phyloP scores from a whole-genome alignment of 1,140 invertebrate genomes.

The Caenorhabditis tropicalis region DNA sequence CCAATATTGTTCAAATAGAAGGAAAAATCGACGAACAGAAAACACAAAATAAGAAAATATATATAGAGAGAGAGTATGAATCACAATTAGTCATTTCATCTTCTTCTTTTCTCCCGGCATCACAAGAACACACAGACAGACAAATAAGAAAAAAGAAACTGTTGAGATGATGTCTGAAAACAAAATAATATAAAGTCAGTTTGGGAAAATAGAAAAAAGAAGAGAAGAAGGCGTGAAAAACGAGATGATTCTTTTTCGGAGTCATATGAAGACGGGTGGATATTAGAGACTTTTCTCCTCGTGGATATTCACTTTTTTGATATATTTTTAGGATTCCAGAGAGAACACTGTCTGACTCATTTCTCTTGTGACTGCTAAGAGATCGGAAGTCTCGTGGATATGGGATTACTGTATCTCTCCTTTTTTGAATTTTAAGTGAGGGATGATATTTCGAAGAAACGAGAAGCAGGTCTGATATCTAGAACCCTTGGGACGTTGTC shows the following conservation, averaged over 20 bases:
- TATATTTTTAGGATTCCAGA: too few relatives aligned
- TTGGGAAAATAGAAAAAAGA: not conserved
- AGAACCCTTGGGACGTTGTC: too few relatives aligned
- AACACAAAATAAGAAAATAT: not conserved
- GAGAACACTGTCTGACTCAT: too few relatives aligned
- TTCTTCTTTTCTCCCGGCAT: not conserved
- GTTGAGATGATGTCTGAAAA: too few relatives aligned
- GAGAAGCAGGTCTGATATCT: too few relatives aligned
- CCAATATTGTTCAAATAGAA: constrained; percentile 29
- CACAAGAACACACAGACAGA: not conserved
- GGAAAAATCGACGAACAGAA: not conserved
- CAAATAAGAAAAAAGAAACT: too few relatives aligned
- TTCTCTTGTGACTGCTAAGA: too few relatives aligned
- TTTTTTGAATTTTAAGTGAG: too few relatives aligned
- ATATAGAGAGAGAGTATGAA: constrained; percentile 13
- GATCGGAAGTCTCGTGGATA: too few relatives aligned
- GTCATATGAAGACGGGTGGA: not conserved
- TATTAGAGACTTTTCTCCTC: too few relatives aligned
- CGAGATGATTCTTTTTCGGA: not conserved
- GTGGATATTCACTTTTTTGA: not conserved
- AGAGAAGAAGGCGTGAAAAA: not conserved
- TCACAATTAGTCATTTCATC: constrained; percentile 15
- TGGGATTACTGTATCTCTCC: too few relatives aligned
- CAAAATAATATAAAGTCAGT: not conserved
- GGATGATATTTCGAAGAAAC: too few relatives aligned